Evolutionary conservation across 2,888 invertebrate genomes (phyloP).

Genomic region (Cynaeus angustus): DNA sequence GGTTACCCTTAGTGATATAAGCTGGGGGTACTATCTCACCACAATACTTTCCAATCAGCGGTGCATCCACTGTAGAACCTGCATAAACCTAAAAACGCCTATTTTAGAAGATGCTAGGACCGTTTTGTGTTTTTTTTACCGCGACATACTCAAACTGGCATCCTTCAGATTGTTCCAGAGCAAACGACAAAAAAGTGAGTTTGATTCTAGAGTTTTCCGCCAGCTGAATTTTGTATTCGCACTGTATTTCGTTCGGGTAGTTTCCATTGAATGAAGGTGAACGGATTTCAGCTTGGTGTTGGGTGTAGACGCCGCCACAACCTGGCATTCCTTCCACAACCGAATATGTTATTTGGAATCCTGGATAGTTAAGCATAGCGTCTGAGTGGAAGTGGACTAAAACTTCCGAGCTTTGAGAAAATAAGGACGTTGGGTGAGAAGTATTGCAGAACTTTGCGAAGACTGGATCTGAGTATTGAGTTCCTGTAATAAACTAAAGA

Average conservation of each 20-base stretch:
- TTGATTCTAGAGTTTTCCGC: constrained; percentile 77
- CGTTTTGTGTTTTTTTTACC: no score
- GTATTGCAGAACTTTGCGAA: constrained; percentile 85
- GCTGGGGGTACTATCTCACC: constrained; percentile 77
- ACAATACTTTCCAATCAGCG: constrained; percentile 84
- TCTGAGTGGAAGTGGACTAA: constrained; percentile 89
- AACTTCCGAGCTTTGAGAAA: constrained; percentile 78
- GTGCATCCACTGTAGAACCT: constrained; percentile 77
- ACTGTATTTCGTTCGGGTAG: constrained; percentile 77
- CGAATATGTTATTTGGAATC: constrained; percentile 90
- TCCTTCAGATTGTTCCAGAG: constrained; percentile 75
- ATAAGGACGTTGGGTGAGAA: constrained; percentile 81
- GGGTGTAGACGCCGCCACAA: constrained; percentile 86
- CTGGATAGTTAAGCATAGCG: constrained; percentile 79
- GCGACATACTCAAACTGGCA: constrained; percentile 81
- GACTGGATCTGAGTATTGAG: constrained; percentile 54
- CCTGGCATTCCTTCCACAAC: constrained; percentile 84
- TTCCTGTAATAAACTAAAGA: constrained; percentile 48
- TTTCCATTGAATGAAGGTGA: constrained; percentile 73
- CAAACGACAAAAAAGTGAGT: constrained; percentile 79
- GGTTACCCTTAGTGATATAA: constrained; percentile 75
- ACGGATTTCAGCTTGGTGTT: constrained; percentile 77
- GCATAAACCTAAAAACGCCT: constrained; percentile 80
- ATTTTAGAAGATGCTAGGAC: no score
- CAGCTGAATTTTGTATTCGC: constrained; percentile 87